These are phyloP conservation scores for Cerastis leucographa DNA, from an alignment of 2,888 invertebrate genomes.

Conservation along the genomic window DNA sequence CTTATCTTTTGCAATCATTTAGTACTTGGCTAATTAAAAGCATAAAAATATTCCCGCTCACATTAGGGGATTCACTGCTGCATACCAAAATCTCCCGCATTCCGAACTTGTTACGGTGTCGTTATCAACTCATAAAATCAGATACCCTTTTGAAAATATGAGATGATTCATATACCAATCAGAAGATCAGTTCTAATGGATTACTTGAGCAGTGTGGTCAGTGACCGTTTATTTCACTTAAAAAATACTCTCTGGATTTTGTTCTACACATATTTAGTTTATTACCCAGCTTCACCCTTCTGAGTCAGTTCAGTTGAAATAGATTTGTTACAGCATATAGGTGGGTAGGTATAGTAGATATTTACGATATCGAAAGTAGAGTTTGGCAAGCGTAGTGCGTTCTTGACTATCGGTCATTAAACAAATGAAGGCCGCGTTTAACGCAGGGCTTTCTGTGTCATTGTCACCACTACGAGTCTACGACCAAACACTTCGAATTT, in stretches of 20 bases:
- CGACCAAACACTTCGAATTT: neutral
- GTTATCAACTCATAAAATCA: slow-evolving; percentile 19
- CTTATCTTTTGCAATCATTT: neutral
- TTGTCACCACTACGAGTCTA: slow-evolving; percentile 64
- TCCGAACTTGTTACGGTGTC: slow-evolving; percentile 4
- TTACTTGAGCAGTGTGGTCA: neutral
- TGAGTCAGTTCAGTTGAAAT: slow-evolving; percentile 54
- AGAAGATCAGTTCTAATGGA: neutral
- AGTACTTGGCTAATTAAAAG: neutral
- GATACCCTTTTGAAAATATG: neutral
- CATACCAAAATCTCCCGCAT: slow-evolving; percentile 15
- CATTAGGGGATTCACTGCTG: neutral
- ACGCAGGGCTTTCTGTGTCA: slow-evolving; percentile 71
- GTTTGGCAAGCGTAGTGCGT: slow-evolving; percentile 71
- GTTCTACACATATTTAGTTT: slow-evolving; percentile 3
- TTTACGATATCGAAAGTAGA: slow-evolving; percentile 63
- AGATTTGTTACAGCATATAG: slow-evolving; percentile 21
- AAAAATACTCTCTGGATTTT: slow-evolving; percentile 1
- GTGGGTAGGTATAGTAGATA: slow-evolving; percentile 17
- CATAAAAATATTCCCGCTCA: neutral
- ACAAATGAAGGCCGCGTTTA: slow-evolving; percentile 73
- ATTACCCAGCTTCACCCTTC: slow-evolving; percentile 13
- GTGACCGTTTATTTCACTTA: neutral
- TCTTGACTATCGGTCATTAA: slow-evolving; percentile 76
- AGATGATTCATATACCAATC: slow-evolving; percentile 35